Evolutionary conservation across 1,140 invertebrate genomes (phyloP).

Genomic region (Eupeodes corollae): DNA sequence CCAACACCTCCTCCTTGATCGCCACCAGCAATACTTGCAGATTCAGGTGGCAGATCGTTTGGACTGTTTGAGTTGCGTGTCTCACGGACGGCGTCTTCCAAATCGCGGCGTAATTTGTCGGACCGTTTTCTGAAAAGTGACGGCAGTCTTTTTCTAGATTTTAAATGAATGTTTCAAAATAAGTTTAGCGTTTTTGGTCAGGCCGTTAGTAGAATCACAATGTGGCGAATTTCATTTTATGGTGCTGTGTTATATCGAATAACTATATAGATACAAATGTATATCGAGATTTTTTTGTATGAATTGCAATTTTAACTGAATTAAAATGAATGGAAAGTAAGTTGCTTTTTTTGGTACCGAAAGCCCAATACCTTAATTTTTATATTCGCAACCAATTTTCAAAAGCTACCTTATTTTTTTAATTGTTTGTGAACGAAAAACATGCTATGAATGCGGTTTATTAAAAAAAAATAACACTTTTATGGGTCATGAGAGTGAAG

Average conservation of each 20-base stretch:
- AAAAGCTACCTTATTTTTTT: no score
- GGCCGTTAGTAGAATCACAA: neutral
- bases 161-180: slow-evolving; percentile 18
- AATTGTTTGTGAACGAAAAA: no score
- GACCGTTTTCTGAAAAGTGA: slow-evolving; percentile 63
- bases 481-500: no score
- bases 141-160: slow-evolving; percentile 39
- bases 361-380: no score
- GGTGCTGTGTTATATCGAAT: neutral
- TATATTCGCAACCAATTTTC: no score
- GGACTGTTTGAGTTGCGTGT: slow-evolving; percentile 33
- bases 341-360: no score
- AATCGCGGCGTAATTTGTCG: slow-evolving; percentile 74
- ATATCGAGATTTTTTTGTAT: slow-evolving; percentile 2
- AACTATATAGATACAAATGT: neutral
- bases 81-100: slow-evolving; percentile 79
- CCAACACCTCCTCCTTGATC: slow-evolving; percentile 26
- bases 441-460: no score
- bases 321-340: no score
- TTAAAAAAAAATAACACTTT: no score
- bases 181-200: neutral
- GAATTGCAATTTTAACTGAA: neutral
- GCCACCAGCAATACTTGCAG: slow-evolving; percentile 6
- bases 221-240: neutral
- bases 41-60: slow-evolving; percentile 15